Conservation (phyloP, 2,888 invertebrate species). For the Eurytoma californica region DNA sequence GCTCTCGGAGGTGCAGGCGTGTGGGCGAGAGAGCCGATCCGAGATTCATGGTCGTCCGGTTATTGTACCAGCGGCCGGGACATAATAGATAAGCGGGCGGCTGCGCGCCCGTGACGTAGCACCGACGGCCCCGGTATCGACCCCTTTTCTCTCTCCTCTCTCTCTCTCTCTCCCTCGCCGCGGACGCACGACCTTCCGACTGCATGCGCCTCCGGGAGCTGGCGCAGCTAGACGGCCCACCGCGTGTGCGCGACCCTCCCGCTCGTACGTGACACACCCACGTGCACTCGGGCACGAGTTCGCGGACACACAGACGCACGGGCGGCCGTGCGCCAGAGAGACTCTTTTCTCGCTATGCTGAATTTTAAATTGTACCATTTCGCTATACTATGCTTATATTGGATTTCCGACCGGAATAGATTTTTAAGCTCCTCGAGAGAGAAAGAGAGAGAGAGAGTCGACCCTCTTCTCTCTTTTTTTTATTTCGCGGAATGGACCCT, state of each 20-base stretch:
- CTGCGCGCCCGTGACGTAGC: slow-evolving; percentile 33
- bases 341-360: slow-evolving; percentile 28
- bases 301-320: not conserved
- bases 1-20: not conserved
- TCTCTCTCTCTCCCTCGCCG: not conserved
- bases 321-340: not conserved
- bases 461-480: not conserved
- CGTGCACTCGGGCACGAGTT: not conserved
- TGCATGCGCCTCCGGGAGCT: not conserved
- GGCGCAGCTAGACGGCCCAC: not conserved
- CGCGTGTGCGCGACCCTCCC: not conserved
- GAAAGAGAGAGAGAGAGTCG: not conserved
- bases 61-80: slow-evolving; percentile 60
- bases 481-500: not conserved
- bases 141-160: not conserved
- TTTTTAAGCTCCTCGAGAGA: slow-evolving; percentile 29
- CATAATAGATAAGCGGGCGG: slow-evolving; percentile 63
- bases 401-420: slow-evolving; percentile 20
- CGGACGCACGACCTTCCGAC: slow-evolving; percentile 27
- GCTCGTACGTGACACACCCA: slow-evolving; percentile 1
- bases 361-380: slow-evolving; percentile 39
- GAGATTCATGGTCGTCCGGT: slow-evolving; percentile 57
- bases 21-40: not conserved
- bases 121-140: slow-evolving; percentile 32
- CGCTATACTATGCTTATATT: slow-evolving; percentile 22